A percentile compares a stretch with the other conserved stretches of the same genome.
Evolutionary conservation across 2,888 invertebrate genomes (phyloP).

Genomic region (Clepsis dumicolana): DNA sequence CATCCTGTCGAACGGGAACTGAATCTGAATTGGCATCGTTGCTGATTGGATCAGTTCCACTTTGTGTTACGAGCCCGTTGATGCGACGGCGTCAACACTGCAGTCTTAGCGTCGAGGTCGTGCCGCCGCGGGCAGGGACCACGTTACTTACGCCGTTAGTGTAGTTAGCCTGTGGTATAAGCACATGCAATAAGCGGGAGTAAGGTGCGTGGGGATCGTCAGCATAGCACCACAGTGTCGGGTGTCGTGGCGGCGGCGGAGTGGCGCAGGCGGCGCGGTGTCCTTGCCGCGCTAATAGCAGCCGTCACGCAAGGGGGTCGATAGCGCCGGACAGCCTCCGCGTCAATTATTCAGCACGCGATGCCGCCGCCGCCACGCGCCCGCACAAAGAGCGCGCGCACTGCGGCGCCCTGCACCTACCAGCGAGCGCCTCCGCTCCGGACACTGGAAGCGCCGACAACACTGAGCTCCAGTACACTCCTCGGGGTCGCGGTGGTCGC

Average conservation of each 20-base stretch:
- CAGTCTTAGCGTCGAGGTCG: background rate
- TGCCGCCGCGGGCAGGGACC: background rate
- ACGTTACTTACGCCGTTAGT: background rate
- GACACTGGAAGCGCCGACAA: slow-evolving; percentile 61
- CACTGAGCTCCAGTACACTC: slow-evolving; percentile 69
- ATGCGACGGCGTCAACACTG: background rate
- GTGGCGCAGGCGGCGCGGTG: slow-evolving; percentile 83
- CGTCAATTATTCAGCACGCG: slow-evolving; percentile 82
- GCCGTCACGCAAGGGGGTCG: slow-evolving; percentile 84
- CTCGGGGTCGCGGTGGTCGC: slow-evolving; percentile 60
- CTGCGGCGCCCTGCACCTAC: slow-evolving; percentile 67
- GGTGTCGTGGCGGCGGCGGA: slow-evolving; percentile 62
- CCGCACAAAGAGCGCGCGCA: slow-evolving; percentile 75
- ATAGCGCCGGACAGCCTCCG: slow-evolving; percentile 82
- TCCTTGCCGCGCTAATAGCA: slow-evolving; percentile 78
- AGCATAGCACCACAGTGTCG: slow-evolving; percentile 52
- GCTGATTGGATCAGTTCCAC: slow-evolving; percentile 17
- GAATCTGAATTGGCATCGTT: slow-evolving; percentile 14
- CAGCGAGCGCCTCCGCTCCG: slow-evolving; percentile 69
- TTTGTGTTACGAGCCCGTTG: slow-evolving; percentile 2
- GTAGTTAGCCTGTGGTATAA: slow-evolving; percentile 29
- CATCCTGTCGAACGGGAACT: slow-evolving; percentile 21
- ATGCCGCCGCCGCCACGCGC: slow-evolving; percentile 64
- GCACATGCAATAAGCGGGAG: slow-evolving; percentile 47
- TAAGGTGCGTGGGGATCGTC: slow-evolving; percentile 56